Evolutionary conservation across 2,888 invertebrate species (phyloP), one percentile per base, ranked within the genome.

Genomic region (Eumerus sabulonum): DNA sequence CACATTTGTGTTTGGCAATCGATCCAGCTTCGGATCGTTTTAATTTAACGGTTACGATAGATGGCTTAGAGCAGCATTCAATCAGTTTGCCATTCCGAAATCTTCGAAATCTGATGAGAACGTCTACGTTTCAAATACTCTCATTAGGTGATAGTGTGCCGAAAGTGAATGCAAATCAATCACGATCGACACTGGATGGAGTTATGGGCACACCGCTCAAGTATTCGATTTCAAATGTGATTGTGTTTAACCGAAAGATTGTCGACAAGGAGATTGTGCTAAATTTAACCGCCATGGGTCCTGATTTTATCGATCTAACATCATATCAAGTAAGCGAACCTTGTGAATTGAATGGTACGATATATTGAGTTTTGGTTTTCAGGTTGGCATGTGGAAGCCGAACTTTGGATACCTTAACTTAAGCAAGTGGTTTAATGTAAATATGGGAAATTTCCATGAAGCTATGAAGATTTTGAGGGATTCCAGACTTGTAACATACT

Each of bases 391-490:
- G 51, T 86, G 85, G 84, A 86, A 87, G 57, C 88, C 89, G 3
- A 88, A 89, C 76, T 87, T 85, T 68, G 87, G 87, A 0, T 85
- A 85, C 45, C 82, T 88, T 1, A 87, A 87, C 82, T 76, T 85
- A 0, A 83, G 76, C 18, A 87, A 86, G 81, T 70, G 86, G n/a
- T 70, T 82, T 9, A 85, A 82, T 0, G 84, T 84, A 0, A 84
- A 85, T 13, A 84, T 86, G 71, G 85, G 85, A 11, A 85, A 82
- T 76, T 85, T 86, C 17, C 60, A 83, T 0, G 87, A 87, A 19
- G 83, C 85, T 11, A 85, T 93, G 57, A 90, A 91, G 17, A 90
- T 91, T 48, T 84, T 94, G 51, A 91, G 93, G 85, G 93, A 93
- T 76, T 90, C 91, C 76, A 84, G 93, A 54, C 87, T 94, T 59